Evolutionary conservation across 2,113 vertebrate genomes (phyloP), one percentile per base, ranked within the genome.

Genomic region (Pteropus alecto): DNA sequence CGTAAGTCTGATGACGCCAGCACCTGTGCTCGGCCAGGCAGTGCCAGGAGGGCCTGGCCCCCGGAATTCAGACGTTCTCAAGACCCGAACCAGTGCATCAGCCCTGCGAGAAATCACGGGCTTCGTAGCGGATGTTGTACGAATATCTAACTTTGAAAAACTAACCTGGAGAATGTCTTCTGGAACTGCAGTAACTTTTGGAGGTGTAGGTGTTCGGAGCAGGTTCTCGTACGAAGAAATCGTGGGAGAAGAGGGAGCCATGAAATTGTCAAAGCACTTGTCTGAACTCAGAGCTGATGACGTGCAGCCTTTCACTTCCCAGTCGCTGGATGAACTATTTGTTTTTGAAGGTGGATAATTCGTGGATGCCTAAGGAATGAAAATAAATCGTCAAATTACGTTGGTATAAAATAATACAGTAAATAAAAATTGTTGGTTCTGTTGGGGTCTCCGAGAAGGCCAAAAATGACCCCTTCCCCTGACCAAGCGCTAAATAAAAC

Each of bases 181-280:
- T 92, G 99, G 98, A 97, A 99, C 98, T 22, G 68, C 86, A 68
- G 98, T 99, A 93, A 99, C 97, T 98, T 98, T 98, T 92, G 99
- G 99, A 68, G 98, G 97, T 8, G 98, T 97, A n/a, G 99, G 99
- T 94, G 98, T 98, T 97, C 16, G 81, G 16, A 98, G 94, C 33
- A 98, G 93, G 86, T 98, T 98, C 70, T 98, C 98, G 18, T 98
- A 98, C 19, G 96, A 71, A 14, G 98, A 97, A 90, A 98, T 95
- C 41, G 88, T 70, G 28, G 98, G 98, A 94, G 98, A 98, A 58
- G 98, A 96, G n/a, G 97, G 97, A 56, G 98, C 97, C 61, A 21
- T 77, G 86, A 97, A 86, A 93, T n/a, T 95, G 95, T 98, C 95
- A 83, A 98, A 97, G 90, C 97, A 98, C 1, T 95, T 76, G 6